Percentiles rank a stretch among this genome's conserved stretches.
These are phyloP conservation scores for Sebastes trivittatus DNA, from an alignment of 2,797 vertebrate genomes.

Conservation along the genomic window DNA sequence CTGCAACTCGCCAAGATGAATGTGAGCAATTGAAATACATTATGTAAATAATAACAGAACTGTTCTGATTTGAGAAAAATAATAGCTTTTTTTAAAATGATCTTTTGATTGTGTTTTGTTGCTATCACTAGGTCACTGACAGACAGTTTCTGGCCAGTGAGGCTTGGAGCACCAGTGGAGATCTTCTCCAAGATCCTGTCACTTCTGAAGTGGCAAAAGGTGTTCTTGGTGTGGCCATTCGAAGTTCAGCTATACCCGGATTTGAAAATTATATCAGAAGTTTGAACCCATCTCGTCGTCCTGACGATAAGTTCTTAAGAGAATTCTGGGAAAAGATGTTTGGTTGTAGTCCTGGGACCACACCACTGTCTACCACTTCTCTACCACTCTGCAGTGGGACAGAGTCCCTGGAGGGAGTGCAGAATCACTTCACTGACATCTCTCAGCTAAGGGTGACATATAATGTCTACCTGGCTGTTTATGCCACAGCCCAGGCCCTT, in stretches of 20 bases:
- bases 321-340: constrained; percentile 77
- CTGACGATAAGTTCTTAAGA: constrained; percentile 58
- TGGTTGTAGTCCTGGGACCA: constrained; percentile 53
- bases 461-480: constrained; percentile 79
- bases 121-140: constrained; percentile 58
- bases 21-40: constrained; percentile 59
- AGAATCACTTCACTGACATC: constrained; percentile 68
- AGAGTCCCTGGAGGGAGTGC: constrained; percentile 63
- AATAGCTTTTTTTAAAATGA: not conserved
- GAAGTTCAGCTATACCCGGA: constrained; percentile 72
- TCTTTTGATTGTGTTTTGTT: not conserved
- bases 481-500: constrained; percentile 75
- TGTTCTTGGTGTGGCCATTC: constrained; percentile 78
- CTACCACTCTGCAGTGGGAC: constrained; percentile 65
- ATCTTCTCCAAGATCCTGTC: constrained; percentile 62
- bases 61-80: not conserved
- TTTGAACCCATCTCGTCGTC: constrained; percentile 62
- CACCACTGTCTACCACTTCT: not conserved
- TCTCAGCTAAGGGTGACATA: constrained; percentile 71
- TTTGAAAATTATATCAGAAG: constrained; percentile 67
- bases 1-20: constrained; percentile 71
- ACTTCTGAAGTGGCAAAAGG: constrained; percentile 68
- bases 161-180: constrained; percentile 78
- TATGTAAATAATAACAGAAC: not conserved
- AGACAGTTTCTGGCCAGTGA: constrained; percentile 82